Conservation (phyloP, 1,140 invertebrate species). For the Myzus persicae region DNA sequence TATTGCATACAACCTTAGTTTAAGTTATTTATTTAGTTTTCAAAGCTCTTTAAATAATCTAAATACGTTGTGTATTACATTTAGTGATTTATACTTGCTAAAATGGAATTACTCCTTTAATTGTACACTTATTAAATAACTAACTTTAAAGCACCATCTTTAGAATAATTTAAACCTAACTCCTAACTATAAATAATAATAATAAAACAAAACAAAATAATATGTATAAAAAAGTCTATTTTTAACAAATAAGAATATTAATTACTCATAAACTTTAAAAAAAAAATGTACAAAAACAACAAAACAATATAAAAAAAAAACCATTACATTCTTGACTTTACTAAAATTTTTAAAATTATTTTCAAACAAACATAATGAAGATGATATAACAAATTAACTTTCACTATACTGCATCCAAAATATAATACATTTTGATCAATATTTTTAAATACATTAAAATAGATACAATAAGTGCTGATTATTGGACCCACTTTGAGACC, state of each 20-base stretch:
- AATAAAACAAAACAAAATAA: constrained; percentile 1
- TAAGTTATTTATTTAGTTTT: neutral
- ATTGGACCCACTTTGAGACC: neutral
- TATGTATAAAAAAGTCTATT: neutral
- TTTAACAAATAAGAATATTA: constrained; percentile 32
- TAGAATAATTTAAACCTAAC: neutral
- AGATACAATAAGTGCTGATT: neutral
- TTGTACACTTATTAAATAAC: neutral
- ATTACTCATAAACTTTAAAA: neutral
- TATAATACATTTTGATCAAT: neutral
- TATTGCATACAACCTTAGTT: neutral
- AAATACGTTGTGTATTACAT: neutral
- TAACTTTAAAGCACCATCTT: constrained; percentile 43
- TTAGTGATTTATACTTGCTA: neutral
- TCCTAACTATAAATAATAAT: neutral
- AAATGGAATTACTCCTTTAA: neutral
- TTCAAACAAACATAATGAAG: neutral
- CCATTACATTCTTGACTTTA: neutral
- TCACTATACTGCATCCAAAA: neutral
- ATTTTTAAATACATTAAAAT: no score
- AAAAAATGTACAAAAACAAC: constrained; percentile 3
- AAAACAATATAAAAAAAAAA: constrained; percentile 26
- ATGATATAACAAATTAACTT: neutral
- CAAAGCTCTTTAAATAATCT: constrained; percentile 2
- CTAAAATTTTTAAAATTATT: neutral